Evolutionary conservation across 2,113 vertebrate species (phyloP).

Genomic region (Numida meleagris): DNA sequence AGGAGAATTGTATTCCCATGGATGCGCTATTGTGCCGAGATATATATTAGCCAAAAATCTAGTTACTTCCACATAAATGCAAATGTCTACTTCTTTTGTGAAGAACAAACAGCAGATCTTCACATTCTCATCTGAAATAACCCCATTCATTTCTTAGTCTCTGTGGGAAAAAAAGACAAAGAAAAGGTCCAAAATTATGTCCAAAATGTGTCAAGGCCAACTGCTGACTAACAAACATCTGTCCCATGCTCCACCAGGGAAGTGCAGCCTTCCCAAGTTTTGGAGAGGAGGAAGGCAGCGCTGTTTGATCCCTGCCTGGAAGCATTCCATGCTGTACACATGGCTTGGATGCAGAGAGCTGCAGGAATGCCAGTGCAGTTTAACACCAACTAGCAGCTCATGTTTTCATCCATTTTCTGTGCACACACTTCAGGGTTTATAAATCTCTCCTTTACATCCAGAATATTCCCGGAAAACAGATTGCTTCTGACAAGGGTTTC

Average conservation of each 20-base stretch:
- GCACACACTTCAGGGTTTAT: slow-evolving; percentile 44
- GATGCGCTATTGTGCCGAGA: background rate
- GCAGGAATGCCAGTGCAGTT: background rate
- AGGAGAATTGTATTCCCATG: background rate
- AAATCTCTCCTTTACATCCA: slow-evolving; percentile 47
- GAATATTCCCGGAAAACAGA: slow-evolving; percentile 54
- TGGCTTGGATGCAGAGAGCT: background rate
- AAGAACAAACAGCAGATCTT: slow-evolving; percentile 3
- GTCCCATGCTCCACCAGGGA: background rate
- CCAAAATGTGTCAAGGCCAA: background rate
- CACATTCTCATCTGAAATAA: background rate
- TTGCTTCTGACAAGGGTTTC: slow-evolving; percentile 42
- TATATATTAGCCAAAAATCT: background rate
- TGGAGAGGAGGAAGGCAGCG: background rate
- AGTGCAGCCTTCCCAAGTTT: background rate
- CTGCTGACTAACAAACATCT: slow-evolving; percentile 39
- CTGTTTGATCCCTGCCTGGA: background rate
- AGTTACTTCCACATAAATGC: background rate
- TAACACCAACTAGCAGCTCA: background rate
- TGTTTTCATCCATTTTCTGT: slow-evolving; percentile 26
- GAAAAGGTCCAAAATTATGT: background rate
- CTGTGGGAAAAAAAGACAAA: background rate
- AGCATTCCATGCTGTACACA: background rate
- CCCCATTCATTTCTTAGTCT: background rate
- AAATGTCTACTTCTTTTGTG: background rate